These are phyloP conservation scores for Phrynosoma blainvillii DNA, from an alignment of 2,113 vertebrate genomes.

Conservation along the genomic window DNA sequence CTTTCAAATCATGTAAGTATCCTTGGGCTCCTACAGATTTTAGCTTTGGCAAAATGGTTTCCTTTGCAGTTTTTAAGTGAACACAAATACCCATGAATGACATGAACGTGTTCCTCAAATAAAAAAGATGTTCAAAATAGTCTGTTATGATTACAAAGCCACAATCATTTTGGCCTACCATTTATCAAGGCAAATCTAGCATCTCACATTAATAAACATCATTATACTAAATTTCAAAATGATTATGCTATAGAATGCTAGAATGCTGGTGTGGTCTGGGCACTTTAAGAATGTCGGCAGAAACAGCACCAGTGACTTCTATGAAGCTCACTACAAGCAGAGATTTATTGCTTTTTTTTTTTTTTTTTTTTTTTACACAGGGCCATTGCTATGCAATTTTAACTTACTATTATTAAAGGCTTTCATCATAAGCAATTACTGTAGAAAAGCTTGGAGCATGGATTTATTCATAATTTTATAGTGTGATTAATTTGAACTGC, in stretches of 20 bases:
- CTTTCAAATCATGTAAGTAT: not conserved
- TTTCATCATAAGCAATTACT: constrained; percentile 65
- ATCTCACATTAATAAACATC: constrained; percentile 26
- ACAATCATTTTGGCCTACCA: not conserved
- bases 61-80: constrained; percentile 34
- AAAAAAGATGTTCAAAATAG: constrained; percentile 34
- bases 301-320: constrained; percentile 41
- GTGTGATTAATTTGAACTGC: constrained; percentile 60
- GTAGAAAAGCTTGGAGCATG: constrained; percentile 45
- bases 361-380: constrained; percentile 16
- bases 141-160: not conserved
- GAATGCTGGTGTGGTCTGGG: constrained; percentile 53
- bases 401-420: constrained; percentile 65
- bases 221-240: constrained; percentile 51
- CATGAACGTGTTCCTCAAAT: not conserved
- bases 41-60: not conserved
- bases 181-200: constrained; percentile 39
- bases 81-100: not conserved
- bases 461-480: constrained; percentile 64
- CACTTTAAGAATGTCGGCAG: constrained; percentile 53
- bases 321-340: constrained; percentile 19
- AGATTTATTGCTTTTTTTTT: constrained; percentile 56
- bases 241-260: constrained; percentile 47
- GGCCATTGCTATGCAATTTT: constrained; percentile 64
- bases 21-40: not conserved